Evolutionary conservation across 2,797 vertebrate genomes (phyloP).

Genomic region (Danio jaintianensis): DNA sequence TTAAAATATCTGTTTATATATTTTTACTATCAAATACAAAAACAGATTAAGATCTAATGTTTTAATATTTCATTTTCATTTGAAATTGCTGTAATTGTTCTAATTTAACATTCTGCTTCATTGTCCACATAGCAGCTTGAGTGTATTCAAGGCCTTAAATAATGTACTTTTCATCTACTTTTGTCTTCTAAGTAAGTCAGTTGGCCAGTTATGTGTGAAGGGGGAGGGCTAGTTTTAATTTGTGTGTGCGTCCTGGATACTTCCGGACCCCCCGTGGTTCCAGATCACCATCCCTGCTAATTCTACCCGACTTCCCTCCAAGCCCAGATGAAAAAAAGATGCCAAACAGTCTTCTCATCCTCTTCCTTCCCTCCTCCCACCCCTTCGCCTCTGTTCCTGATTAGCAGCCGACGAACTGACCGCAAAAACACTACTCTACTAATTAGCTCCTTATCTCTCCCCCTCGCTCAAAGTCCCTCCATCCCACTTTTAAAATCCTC

Average conservation of each 20-base stretch:
- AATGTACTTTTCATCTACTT: conserved; percentile 5
- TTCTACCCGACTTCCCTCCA: conserved; percentile 37
- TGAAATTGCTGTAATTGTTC: not conserved
- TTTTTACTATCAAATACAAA: not conserved
- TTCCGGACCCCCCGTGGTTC: conserved; percentile 8
- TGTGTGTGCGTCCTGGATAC: conserved; percentile 37
- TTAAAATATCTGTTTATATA: not conserved
- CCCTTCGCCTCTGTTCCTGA: conserved; percentile 27
- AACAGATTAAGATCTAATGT: not conserved
- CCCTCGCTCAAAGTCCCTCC: conserved; percentile 65
- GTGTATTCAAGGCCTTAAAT: not conserved
- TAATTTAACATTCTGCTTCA: not conserved
- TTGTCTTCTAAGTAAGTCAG: conserved; percentile 22
- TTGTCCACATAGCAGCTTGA: not conserved
- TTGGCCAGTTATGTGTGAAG: conserved; percentile 23
- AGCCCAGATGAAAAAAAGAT: conserved; percentile 34
- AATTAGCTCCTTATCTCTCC: conserved; percentile 80
- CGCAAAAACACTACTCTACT: conserved; percentile 70
- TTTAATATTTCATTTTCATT: not conserved
- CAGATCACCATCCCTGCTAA: conserved; percentile 49
- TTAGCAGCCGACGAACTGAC: conserved; percentile 45
- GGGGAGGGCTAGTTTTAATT: conserved; percentile 18
- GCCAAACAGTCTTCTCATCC: conserved; percentile 4
- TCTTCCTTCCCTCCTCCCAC: conserved; percentile 10
- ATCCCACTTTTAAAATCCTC: conserved; percentile 75